phyloP scores from a whole-genome alignment of 2,797 vertebrate genomes.

The Coregonus suidteri region DNA sequence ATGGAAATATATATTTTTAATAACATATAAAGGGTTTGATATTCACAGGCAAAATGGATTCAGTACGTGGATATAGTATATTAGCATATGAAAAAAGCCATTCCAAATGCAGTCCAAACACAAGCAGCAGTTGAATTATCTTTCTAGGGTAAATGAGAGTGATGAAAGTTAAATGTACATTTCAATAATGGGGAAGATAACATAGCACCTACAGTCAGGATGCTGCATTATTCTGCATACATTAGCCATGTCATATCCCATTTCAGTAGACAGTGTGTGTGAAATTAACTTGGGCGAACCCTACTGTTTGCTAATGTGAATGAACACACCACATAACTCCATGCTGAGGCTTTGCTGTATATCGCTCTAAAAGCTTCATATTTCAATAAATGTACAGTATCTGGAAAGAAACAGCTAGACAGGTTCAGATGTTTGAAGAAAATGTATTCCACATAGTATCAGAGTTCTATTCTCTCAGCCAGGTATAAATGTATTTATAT shows the following conservation, averaged over 20 bases:
- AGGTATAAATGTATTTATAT: neutral
- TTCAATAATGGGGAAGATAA: constrained; percentile 38
- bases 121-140: constrained; percentile 9
- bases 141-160: constrained; percentile 25
- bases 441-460: neutral
- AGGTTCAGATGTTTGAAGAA: neutral
- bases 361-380: neutral
- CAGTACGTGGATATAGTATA: neutral
- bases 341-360: neutral
- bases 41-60: constrained; percentile 13
- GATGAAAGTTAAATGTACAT: constrained; percentile 41
- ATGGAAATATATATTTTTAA: neutral
- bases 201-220: constrained; percentile 12
- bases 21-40: neutral
- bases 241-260: constrained; percentile 33
- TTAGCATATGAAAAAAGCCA: constrained; percentile 13
- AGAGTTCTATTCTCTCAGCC: neutral
- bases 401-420: neutral
- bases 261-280: constrained; percentile 24
- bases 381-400: neutral
- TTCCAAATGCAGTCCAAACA: constrained; percentile 25
- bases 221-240: constrained; percentile 45
- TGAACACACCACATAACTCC: constrained; percentile 13
- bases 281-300: constrained; percentile 21
- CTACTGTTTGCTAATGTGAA: constrained; percentile 26